Conservation (phyloP, 2,888 invertebrate species). For the Xestia ashworthii region DNA sequence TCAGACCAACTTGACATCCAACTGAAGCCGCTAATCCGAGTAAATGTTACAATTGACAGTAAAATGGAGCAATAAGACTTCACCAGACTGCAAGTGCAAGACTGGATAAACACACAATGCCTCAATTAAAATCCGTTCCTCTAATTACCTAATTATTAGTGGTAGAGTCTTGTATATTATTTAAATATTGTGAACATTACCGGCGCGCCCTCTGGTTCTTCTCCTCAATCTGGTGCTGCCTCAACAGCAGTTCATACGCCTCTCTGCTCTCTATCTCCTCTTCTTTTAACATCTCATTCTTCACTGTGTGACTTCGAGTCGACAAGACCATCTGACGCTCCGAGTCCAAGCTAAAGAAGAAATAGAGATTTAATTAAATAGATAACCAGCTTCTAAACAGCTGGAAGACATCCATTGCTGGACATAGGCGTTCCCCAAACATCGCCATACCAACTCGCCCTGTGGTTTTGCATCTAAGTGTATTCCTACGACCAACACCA, state of each 20-base stretch:
- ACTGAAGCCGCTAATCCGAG: background rate
- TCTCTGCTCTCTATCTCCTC: slow-evolving; percentile 84
- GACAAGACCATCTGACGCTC: slow-evolving; percentile 90
- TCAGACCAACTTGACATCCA: background rate
- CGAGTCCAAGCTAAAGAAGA: slow-evolving; percentile 80
- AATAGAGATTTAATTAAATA: background rate
- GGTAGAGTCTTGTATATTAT: background rate
- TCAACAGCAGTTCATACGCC: slow-evolving; percentile 84
- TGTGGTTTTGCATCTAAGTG: background rate
- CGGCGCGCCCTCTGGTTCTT: slow-evolving; percentile 88
- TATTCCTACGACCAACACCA: no score
- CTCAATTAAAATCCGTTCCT: background rate
- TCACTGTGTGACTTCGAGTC: slow-evolving; percentile 84
- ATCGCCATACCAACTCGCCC: no score
- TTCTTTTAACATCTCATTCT: slow-evolving; percentile 86
- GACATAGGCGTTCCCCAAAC: background rate
- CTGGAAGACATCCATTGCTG: background rate
- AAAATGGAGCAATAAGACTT: background rate
- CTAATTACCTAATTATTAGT: background rate
- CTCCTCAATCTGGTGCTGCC: slow-evolving; percentile 87
- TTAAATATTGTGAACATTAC: slow-evolving; percentile 65
- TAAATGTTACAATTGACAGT: background rate
- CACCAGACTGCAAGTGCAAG: background rate
- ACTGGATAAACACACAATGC: background rate
- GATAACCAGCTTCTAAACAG: background rate